A percentile compares a stretch with the other conserved stretches of the same genome.
phyloP scores from a whole-genome alignment of 2,888 invertebrate genomes.

The Pristionchus japonicus region DNA sequence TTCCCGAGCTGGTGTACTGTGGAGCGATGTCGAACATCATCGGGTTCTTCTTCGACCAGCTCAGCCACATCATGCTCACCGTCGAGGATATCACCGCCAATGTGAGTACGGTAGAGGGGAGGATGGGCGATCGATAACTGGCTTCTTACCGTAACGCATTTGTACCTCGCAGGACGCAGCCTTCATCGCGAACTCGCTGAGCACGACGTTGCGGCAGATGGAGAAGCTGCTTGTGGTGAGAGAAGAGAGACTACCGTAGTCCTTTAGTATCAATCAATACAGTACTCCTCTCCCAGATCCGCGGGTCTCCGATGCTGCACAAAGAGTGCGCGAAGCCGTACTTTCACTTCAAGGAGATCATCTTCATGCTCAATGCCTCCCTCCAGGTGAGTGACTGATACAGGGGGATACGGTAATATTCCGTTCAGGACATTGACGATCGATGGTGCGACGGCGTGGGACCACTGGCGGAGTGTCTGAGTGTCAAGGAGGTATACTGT shows the following conservation, averaged over 20 bases:
- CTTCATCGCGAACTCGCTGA: conserved; percentile 53
- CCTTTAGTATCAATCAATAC: too few species aligned
- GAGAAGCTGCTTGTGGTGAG: conserved; percentile 54
- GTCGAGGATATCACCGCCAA: conserved; percentile 58
- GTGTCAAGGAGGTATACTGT: conserved; percentile 59
- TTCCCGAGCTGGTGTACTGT: conserved; percentile 66
- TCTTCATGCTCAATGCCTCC: conserved; percentile 66
- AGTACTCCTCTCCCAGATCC: conserved; percentile 53
- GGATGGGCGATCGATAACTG: neutral
- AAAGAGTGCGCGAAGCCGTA: conserved; percentile 66
- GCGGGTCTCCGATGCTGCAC: conserved; percentile 57
- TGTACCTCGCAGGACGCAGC: conserved; percentile 50
- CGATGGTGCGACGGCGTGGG: conserved; percentile 73
- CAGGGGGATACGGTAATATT: neutral
- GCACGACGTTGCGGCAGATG: conserved; percentile 54
- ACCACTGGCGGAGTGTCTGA: conserved; percentile 68
- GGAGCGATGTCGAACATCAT: conserved; percentile 65
- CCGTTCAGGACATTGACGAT: conserved; percentile 65
- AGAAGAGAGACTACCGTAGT: neutral
- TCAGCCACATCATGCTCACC: conserved; percentile 54
- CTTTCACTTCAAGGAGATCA: conserved; percentile 67
- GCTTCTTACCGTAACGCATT: neutral
- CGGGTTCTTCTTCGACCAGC: conserved; percentile 62
- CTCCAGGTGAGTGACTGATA: conserved; percentile 55
- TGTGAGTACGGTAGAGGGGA: conserved; percentile 52